Base-by-base conservation (phyloP, 2,888 invertebrate species). In the Athrips mouffetella region DNA sequence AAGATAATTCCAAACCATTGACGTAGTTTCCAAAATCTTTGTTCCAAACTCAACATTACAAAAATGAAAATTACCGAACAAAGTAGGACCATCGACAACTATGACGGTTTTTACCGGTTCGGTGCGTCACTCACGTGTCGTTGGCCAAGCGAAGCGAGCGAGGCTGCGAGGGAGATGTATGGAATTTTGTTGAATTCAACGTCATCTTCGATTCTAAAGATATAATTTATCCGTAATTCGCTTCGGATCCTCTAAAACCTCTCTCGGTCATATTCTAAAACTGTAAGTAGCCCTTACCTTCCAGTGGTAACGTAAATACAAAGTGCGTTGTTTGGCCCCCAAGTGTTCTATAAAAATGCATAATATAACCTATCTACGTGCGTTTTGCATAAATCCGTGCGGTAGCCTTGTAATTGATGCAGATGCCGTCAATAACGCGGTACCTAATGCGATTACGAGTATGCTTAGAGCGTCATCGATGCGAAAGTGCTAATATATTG, bases 321-420 rank as follows among this genome's bases (percentile, higher is more conserved):
- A 10, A 48, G 51, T 75, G 80, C 77, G 76, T 81, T 84, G 83
- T 86, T 86, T 85, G 76, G 73, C 73, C 75, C 71, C 57, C 62
- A 65, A 82, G 80, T 74, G 81, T 77, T 77, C 67, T 86, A 82
- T 83, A 82, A 85, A 81, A 84, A 85, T 76, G 83, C 85, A 81
- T 84, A 83, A 80, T 84, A 84, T 88, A 87, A 87, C 87, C 88
- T 87, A 81, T 78, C 69, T 76, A 67, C 73, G 75, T 69, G 67
- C 73, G 75, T 69, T 79, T 75, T 70, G 75, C 80, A 78, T 80
- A 80, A 82, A 82, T 80, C 79, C 79, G 71, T 76, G 75, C 69
- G 69, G 65, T 76, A 81, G 73, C 83, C 78, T 84, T 81, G 79
- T 77, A 73, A 76, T 75, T 78, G 76, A 72, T 78, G 76, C 76